phyloP scores from a whole-genome alignment of 2,888 invertebrate species.

The Cabera pusaria region DNA sequence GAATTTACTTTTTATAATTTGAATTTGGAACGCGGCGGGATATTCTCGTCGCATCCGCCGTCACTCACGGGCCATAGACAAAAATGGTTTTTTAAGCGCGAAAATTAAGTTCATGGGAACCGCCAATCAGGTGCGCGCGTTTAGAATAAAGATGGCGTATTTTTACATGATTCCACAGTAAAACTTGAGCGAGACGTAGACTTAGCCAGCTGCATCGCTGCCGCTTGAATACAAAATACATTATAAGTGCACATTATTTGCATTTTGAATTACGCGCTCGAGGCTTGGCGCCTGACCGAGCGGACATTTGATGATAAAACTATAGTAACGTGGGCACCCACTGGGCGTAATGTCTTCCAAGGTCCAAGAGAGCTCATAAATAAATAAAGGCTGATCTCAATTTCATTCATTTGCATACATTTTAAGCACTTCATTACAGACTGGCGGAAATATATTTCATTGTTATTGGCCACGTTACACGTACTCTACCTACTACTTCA shows the following conservation, averaged over 20 bases:
- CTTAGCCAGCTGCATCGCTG: constrained; percentile 56
- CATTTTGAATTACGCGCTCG: constrained; percentile 80
- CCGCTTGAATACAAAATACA: constrained; percentile 75
- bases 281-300: constrained; percentile 50
- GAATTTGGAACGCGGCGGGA: constrained; percentile 33
- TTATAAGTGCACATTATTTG: constrained; percentile 78
- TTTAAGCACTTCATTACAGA: no score
- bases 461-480: no score
- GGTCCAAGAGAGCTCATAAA: no score
- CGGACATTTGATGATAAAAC: constrained; percentile 28
- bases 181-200: constrained; percentile 69
- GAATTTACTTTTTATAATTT: constrained; percentile 30
- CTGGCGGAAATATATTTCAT: no score
- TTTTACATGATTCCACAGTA: constrained; percentile 81
- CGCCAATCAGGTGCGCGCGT: constrained; percentile 72
- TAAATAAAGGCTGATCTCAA: no score
- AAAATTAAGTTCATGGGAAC: constrained; percentile 81
- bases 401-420: no score
- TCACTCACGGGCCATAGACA: constrained; percentile 44
- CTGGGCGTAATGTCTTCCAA: no score
- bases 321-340: constrained; percentile 18
- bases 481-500: no score
- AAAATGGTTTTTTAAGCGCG: constrained; percentile 59
- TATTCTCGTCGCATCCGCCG: constrained; percentile 25
- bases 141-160: constrained; percentile 74